Evolutionary conservation across 2,113 vertebrate genomes (phyloP).

Genomic region (Takifugu bimaculatus): DNA sequence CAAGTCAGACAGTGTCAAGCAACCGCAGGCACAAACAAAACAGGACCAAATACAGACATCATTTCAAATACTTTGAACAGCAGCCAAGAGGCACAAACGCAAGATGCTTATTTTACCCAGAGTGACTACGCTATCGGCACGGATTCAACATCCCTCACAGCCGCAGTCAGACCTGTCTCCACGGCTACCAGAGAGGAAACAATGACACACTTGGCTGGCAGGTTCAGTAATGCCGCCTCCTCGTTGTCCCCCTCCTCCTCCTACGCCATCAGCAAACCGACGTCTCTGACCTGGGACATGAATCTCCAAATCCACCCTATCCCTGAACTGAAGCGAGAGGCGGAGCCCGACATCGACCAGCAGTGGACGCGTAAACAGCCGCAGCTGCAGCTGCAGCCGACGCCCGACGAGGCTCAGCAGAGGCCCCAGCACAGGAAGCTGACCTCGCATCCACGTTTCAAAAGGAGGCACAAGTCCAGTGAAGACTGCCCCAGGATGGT

Average conservation of each 20-base stretch:
- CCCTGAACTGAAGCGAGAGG: conserved; percentile 56
- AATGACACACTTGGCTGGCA: conserved; percentile 37
- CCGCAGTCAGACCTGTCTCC: conserved; percentile 43
- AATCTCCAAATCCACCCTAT: conserved; percentile 57
- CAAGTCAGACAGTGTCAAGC: conserved; percentile 72
- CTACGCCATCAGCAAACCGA: conserved; percentile 74
- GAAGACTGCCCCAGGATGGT: conserved; percentile 86
- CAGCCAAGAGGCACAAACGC: conserved; percentile 68
- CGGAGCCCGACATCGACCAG: conserved; percentile 52
- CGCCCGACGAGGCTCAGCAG: conserved; percentile 76
- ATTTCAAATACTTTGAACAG: conserved; percentile 61
- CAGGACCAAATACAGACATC: conserved; percentile 55
- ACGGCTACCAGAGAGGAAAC: conserved; percentile 50
- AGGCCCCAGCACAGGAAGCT: conserved; percentile 84
- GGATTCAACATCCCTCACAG: conserved; percentile 42
- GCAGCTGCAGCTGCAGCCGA: conserved; percentile 53
- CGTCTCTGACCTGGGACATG: conserved; percentile 72
- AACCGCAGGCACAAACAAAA: conserved; percentile 47
- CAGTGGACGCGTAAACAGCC: conserved; percentile 47
- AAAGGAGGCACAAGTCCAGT: conserved; percentile 92
- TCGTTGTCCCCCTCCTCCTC: conserved; percentile 42
- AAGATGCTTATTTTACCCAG: conserved; percentile 50
- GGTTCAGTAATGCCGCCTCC: conserved; percentile 40
- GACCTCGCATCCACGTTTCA: conserved; percentile 91
- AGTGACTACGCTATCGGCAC: conserved; percentile 49